Base-by-base conservation (phyloP, 2,888 invertebrate species). In the Phaedon cochleariae region DNA sequence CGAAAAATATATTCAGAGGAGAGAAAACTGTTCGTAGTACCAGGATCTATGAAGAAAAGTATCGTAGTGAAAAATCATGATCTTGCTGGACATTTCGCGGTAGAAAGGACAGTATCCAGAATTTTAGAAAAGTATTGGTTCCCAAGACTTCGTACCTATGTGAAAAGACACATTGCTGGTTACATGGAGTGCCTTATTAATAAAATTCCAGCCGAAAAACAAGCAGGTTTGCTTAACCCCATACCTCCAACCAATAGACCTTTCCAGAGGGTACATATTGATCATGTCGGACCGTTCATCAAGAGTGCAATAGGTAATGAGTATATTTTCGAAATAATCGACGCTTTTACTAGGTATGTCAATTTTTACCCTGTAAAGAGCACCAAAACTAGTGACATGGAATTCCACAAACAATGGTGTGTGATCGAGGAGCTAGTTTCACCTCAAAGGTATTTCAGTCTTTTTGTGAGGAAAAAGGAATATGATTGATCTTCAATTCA, bases 371-470 rank as follows among this genome's bases (percentile, higher is more conserved):
- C 68, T 17, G 66, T 68, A 0, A 45, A 58, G 45, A 59, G 31
- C 5, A 66, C 66, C 10, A 63, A 53, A 57, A 37, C 71, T 21
- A 15, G 51, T 26, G 22, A 9, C 74, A 46, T 49, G 74, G 75
- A 7, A 62, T 68, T 2, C 74, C 73, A 3, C 31, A 31, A 10
- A 59, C 64, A 29, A 68, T 74, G 9, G 67, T 77, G 7, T 67
- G 62, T 45, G 76, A n/a, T n/a, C n/a, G n/a, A n/a, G n/a, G n/a
- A n/a, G n/a, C n/a, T n/a, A n/a, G n/a, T n/a, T n/a, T n/a, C n/a
- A n/a, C n/a, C n/a, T n/a, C n/a, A n/a, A n/a, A n/a, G n/a, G n/a
- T n/a, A n/a, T n/a, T n/a, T n/a, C n/a, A n/a, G n/a, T n/a, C n/a
- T n/a, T n/a, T n/a, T n/a, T n/a, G n/a, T n/a, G n/a, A n/a, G n/a